phyloP scores from a whole-genome alignment of 1,140 invertebrate genomes.

The Danaus plexippus region DNA sequence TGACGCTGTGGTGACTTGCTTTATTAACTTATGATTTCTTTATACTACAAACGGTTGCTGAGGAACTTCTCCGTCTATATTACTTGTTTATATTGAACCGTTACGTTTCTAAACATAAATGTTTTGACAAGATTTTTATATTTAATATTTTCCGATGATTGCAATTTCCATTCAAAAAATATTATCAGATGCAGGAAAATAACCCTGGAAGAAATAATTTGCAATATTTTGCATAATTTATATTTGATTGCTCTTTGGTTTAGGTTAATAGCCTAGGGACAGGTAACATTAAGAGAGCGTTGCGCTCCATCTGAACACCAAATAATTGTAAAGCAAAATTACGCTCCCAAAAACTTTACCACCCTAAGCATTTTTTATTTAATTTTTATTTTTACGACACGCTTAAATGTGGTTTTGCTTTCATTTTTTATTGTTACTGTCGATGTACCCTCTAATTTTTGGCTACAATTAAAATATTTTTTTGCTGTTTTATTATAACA shows the following conservation, averaged over 20 bases:
- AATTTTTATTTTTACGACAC: slow-evolving; percentile 71
- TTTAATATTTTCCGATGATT: too few relatives aligned
- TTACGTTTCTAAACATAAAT: too few relatives aligned
- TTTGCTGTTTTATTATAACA: slow-evolving; percentile 59
- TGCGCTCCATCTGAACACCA: slow-evolving; percentile 45
- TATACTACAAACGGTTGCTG: slow-evolving; percentile 8
- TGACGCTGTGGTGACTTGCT: slow-evolving; percentile 57
- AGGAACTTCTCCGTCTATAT: too few relatives aligned
- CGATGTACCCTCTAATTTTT: slow-evolving; percentile 68
- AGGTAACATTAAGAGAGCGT: slow-evolving; percentile 57
- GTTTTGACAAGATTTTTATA: too few relatives aligned
- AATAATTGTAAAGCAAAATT: slow-evolving; percentile 62
- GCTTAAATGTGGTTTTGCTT: slow-evolving; percentile 69
- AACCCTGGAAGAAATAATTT: slow-evolving; percentile 15
- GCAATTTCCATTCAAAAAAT: slow-evolving; percentile 2
- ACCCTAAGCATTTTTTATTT: slow-evolving; percentile 67
- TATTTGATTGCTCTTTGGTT: slow-evolving; percentile 23
- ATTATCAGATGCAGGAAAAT: slow-evolving; percentile 4
- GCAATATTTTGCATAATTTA: slow-evolving; percentile 23
- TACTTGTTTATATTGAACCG: too few relatives aligned
- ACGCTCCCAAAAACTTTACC: slow-evolving; percentile 59
- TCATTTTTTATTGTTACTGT: slow-evolving; percentile 68
- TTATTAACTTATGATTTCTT: slow-evolving; percentile 41
- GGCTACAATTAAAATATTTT: slow-evolving; percentile 64
- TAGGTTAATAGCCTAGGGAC: slow-evolving; percentile 44